These are phyloP conservation scores for Notechis scutatus DNA, from an alignment of 2,113 vertebrate species.

Conservation along the genomic window DNA sequence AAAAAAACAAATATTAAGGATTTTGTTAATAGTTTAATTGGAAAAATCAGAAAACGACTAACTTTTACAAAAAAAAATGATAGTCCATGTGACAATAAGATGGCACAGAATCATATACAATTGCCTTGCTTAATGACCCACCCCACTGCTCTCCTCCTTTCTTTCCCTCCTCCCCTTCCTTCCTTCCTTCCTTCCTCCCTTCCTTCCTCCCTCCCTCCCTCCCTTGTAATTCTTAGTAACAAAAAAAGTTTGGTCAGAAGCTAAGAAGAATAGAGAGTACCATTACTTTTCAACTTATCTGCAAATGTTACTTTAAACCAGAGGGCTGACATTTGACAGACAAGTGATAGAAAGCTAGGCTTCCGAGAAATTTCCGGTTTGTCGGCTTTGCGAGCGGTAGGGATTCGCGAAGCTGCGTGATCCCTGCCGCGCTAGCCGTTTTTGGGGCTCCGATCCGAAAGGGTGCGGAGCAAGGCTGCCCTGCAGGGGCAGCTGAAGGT, in stretches of 20 bases:
- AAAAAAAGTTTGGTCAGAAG: constrained; percentile 40
- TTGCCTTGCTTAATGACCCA: too few relatives aligned
- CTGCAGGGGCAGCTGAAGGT: too few relatives aligned
- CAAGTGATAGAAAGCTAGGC: constrained; percentile 34
- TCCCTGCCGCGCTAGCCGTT: too few relatives aligned
- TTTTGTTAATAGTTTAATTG: neutral
- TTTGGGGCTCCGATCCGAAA: too few relatives aligned
- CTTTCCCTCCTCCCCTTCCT: too few relatives aligned
- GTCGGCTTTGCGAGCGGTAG: too few relatives aligned
- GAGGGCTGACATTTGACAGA: constrained; percentile 36
- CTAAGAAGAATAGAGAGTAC: constrained; percentile 39
- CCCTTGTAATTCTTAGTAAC: constrained; percentile 47
- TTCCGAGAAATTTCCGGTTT: too few relatives aligned
- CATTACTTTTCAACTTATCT: constrained; percentile 43
- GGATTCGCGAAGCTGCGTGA: too few relatives aligned
- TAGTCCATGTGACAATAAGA: neutral
- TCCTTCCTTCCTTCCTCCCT: too few relatives aligned
- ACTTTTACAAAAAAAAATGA: neutral
- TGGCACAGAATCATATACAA: neutral
- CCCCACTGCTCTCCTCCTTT: too few relatives aligned
- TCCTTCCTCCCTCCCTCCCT: neutral
- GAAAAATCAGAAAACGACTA: neutral
- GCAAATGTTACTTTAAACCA: constrained; percentile 41
- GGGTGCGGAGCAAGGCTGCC: too few relatives aligned
- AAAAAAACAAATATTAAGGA: neutral